Percentiles rank a stretch among this genome's conserved stretches.
These are phyloP conservation scores for Phoenicopterus ruber DNA, from an alignment of 2,113 vertebrate species.

Conservation along the genomic window DNA sequence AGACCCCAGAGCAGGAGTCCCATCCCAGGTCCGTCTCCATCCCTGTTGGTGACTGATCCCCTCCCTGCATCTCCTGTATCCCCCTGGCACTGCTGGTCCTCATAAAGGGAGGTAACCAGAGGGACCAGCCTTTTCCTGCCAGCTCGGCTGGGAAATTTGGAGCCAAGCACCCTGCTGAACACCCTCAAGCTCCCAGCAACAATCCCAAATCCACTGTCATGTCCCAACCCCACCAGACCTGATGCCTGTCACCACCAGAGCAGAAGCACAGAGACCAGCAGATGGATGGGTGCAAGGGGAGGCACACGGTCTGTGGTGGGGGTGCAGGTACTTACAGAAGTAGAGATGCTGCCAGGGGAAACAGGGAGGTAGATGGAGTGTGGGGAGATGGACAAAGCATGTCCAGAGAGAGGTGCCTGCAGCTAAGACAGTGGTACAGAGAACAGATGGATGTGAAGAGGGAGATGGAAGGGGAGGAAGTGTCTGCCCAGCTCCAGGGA, in stretches of 20 bases:
- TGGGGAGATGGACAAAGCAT: not conserved
- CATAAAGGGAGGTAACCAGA: not conserved
- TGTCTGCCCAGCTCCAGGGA: not conserved
- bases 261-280: not conserved
- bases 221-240: not conserved
- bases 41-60: not conserved
- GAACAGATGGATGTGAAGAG: not conserved
- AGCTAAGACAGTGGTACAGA: not conserved
- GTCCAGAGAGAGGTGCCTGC: not conserved
- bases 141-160: not conserved
- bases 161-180: not conserved
- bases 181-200: not conserved
- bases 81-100: not conserved
- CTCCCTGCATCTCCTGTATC: not conserved
- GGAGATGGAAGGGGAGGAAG: not conserved
- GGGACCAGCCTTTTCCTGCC: not conserved
- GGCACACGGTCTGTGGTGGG: fast-evolving
- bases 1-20: not conserved
- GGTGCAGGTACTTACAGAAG: not conserved
- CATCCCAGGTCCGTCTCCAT: not conserved
- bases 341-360: not conserved
- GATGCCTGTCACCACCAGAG: not conserved
- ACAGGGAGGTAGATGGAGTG: not conserved
- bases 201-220: not conserved
- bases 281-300: not conserved